Percentiles rank a stretch among this genome's conserved stretches.
These are phyloP conservation scores for Stenoptilia bipunctidactyla DNA, from an alignment of 2,888 invertebrate genomes.

Conservation along the genomic window DNA sequence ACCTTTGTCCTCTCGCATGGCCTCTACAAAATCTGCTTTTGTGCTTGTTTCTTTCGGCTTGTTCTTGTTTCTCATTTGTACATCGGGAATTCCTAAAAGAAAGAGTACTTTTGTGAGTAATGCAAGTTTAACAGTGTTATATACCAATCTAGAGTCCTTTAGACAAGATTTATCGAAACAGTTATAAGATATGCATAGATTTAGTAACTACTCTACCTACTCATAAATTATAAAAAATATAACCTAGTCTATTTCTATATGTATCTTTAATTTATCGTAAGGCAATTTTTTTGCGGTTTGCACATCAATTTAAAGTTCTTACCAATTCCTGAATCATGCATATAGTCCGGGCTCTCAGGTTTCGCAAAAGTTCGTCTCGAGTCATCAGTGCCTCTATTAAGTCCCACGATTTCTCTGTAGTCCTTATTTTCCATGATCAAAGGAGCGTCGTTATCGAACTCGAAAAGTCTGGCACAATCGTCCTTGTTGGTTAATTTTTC, in stretches of 20 bases:
- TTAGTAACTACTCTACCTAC: no score
- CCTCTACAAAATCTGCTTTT: constrained; percentile 72
- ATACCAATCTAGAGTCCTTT: no score
- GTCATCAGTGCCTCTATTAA: constrained; percentile 60
- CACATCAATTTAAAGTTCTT: constrained; percentile 14
- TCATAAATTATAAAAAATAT: no score
- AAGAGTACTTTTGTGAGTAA: neutral
- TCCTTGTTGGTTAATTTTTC: constrained; percentile 57
- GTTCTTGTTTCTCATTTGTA: constrained; percentile 61
- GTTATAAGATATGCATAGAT: no score
- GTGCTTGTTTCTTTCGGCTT: constrained; percentile 40
- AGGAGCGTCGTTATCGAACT: constrained; percentile 71
- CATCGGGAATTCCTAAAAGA: constrained; percentile 57
- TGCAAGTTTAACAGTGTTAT: no score
- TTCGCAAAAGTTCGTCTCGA: constrained; percentile 63
- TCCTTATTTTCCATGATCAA: constrained; percentile 64
- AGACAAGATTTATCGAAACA: no score
- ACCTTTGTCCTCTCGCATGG: constrained; percentile 64
- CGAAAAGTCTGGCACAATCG: constrained; percentile 64
- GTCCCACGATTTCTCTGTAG: constrained; percentile 55
- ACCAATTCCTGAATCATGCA: constrained; percentile 70
- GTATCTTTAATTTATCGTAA: no score
- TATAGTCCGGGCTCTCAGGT: constrained; percentile 64
- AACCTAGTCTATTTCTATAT: no score
- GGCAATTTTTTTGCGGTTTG: no score